Evolutionary conservation across 1,140 invertebrate genomes (phyloP), one percentile per base, ranked within the genome.

Genomic region (Druon quercuslanigerum): DNA sequence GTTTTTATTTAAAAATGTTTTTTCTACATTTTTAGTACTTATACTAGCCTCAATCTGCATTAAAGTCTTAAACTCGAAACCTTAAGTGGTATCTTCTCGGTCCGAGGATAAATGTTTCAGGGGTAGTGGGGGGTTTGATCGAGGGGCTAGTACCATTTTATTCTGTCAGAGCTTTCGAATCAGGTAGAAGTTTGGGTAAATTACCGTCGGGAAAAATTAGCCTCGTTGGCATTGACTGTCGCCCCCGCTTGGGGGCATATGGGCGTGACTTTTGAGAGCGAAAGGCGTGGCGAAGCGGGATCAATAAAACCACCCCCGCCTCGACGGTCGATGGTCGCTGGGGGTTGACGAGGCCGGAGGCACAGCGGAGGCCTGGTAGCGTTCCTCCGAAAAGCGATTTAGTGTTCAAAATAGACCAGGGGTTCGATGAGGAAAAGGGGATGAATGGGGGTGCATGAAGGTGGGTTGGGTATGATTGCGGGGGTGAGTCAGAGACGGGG

Each of bases 301-400:
- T 90, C 89, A 88, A 90, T 90, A 90, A 87, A 88, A 87, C 85
- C 86, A 89, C 84, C 87, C 86, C 78, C 83, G 46, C 72, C 51
- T 73, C 51, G 71, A 75, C 56, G 46, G 17, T 33, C 14, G 60
- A 16, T 46, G 71, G 33, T 66, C 40, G 60, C n/a, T 66, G 40
- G 60, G 60, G 60, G 33, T 66, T 66, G 60, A 66, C 25, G 57
- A 72, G 73, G 73, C 51, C 51, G 70, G 52, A 74, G 71, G 73
- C 73, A 72, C 76, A 52, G 78, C 73, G 76, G 77, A 82, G 74
- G 72, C 81, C 78, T 80, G 82, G 81, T 79, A 80, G 80, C 54
- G 60, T 72, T 78, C 78, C 83, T 82, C 84, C 86, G 79, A 88
- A 89, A 88, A 86, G 80, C 75, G 79, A 77, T 75, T 80, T 75